A percentile compares a stretch with the other conserved stretches of the same genome.
These are phyloP conservation scores for Coluber constrictor DNA, from an alignment of 2,797 vertebrate genomes.

Conservation along the genomic window DNA sequence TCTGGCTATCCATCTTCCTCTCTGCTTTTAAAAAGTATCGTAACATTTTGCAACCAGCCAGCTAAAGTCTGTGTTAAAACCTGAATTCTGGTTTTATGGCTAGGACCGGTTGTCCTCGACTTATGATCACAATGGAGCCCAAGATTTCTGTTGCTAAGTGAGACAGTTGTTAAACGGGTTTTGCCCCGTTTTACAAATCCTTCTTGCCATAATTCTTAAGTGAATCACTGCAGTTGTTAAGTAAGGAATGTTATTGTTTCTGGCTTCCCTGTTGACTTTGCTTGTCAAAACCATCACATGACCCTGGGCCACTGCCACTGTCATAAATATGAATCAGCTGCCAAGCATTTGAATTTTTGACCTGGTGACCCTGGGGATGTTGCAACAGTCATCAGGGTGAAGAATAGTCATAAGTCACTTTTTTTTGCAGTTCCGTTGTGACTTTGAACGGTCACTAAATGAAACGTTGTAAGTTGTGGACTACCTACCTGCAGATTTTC, in stretches of 20 bases:
- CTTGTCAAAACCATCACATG: background rate
- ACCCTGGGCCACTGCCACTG: too few relatives aligned
- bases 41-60: background rate
- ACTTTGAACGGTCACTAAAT: background rate
- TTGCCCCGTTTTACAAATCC: background rate
- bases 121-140: background rate
- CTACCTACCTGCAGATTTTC: background rate
- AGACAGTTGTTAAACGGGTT: background rate
- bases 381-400: background rate
- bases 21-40: background rate
- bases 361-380: background rate
- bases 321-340: background rate
- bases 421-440: fast-evolving
- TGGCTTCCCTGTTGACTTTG: background rate
- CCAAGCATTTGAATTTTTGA: background rate
- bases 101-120: background rate
- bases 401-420: background rate
- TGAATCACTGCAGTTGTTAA: background rate
- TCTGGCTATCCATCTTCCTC: background rate
- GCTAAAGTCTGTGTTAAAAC: background rate
- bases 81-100: background rate
- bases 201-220: background rate
- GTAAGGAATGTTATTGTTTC: background rate
- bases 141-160: background rate
- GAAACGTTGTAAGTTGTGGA: too few relatives aligned